Conservation (phyloP, 64 coral and sea anemone genomes). For the Anthopleura sola region DNA sequence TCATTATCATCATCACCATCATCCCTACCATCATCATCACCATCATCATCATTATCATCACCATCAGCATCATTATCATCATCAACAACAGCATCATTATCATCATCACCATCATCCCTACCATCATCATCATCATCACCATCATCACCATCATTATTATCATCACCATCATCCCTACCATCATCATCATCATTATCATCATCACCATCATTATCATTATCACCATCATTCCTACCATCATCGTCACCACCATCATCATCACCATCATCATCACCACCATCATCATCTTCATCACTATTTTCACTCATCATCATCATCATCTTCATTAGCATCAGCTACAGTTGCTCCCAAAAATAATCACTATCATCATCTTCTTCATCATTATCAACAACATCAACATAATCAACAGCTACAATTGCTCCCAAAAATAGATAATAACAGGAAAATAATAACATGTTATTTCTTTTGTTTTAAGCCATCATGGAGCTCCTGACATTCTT, state of each 20-base stretch:
- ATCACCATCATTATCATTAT: too few species aligned
- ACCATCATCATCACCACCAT: background rate
- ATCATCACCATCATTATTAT: background rate
- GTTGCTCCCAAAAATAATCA: too few species aligned
- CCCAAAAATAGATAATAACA: too few species aligned
- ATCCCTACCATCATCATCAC: background rate
- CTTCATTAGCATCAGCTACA: background rate
- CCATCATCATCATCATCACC: background rate
- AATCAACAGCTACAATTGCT: too few species aligned
- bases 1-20: background rate
- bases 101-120: background rate
- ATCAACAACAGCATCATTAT: background rate
- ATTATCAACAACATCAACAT: background rate
- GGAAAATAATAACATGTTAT: background rate
- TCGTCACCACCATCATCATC: background rate
- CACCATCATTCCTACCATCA: background rate
- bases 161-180: background rate
- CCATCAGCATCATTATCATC: background rate
- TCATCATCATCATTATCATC: too few species aligned
- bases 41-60: background rate
- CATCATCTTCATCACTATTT: background rate
- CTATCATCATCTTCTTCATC: background rate
- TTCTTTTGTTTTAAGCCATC: slow-evolving; percentile 32
- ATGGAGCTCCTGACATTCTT: slow-evolving; percentile 62
- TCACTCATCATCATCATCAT: too few species aligned